Percentiles rank a stretch among this genome's conserved stretches.
These are phyloP conservation scores for Cactoblastis cactorum DNA, from an alignment of 2,888 invertebrate genomes.

Conservation along the genomic window DNA sequence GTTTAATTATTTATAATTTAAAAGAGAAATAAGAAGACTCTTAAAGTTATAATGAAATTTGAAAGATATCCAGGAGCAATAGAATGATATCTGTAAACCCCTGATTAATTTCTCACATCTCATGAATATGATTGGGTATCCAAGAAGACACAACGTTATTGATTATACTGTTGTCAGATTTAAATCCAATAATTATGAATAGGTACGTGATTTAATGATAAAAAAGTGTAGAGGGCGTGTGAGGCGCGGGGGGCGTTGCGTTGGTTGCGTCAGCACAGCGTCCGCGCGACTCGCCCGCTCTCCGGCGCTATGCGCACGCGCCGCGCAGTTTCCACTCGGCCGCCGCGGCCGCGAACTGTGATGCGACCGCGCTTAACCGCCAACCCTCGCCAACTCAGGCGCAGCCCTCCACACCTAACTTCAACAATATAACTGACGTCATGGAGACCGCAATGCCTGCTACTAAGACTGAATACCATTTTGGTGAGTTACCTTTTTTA, in stretches of 20 bases:
- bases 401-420: constrained; percentile 1
- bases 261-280: constrained; percentile 14
- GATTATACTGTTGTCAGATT: no score
- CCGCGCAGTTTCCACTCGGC: constrained; percentile 16
- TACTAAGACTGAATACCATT: constrained; percentile 59
- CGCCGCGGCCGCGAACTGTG: constrained; percentile 20
- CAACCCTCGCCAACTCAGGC: neutral
- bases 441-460: constrained; percentile 42
- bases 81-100: no score
- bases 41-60: no score
- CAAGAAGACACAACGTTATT: no score
- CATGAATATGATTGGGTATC: no score
- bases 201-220: neutral
- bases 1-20: no score
- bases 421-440: constrained; percentile 17
- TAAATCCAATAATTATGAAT: neutral
- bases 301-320: constrained; percentile 17
- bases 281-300: constrained; percentile 17
- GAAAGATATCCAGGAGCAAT: no score
- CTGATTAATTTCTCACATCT: no score
- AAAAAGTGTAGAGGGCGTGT: neutral
- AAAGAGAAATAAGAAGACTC: no score
- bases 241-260: constrained; percentile 16
- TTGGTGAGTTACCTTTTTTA: constrained; percentile 46
- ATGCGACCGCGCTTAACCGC: constrained; percentile 12